phyloP scores from a whole-genome alignment of 92 coral and sea anemone genomes.

The Parazoanthus darwini region DNA sequence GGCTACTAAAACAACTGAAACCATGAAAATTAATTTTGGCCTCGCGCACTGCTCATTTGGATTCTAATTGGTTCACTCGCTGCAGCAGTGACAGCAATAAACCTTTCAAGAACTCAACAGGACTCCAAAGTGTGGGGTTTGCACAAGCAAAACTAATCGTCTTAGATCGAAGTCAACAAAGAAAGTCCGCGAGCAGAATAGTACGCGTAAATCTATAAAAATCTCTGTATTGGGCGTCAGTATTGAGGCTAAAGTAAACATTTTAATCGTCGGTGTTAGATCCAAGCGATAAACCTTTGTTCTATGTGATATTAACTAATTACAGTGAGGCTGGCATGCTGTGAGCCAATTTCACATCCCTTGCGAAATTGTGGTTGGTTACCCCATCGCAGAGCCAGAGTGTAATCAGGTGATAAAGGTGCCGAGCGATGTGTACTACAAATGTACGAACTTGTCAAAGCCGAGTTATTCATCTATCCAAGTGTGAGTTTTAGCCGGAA shows the following conservation, averaged over 20 bases:
- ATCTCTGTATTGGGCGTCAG: slow-evolving; percentile 8
- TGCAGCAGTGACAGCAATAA: background rate
- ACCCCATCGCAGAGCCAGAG: background rate
- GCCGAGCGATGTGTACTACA: background rate
- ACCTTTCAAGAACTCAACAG: slow-evolving; percentile 20
- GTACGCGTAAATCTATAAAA: slow-evolving; percentile 9
- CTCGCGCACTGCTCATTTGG: slow-evolving; percentile 39
- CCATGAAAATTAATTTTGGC: slow-evolving; percentile 35
- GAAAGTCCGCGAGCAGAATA: slow-evolving; percentile 8
- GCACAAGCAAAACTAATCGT: slow-evolving; percentile 1
- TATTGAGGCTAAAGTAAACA: slow-evolving; percentile 28
- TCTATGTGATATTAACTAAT: slow-evolving; percentile 40
- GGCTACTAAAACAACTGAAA: slow-evolving; percentile 12
- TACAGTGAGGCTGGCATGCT: slow-evolving; percentile 34
- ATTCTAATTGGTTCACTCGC: slow-evolving; percentile 20
- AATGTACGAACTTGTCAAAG: slow-evolving; percentile 4
- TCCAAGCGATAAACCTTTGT: slow-evolving; percentile 36
- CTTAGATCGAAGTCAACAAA: slow-evolving; percentile 26
- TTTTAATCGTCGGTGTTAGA: slow-evolving; percentile 28
- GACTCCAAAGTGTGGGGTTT: slow-evolving; percentile 9
- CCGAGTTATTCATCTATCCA: slow-evolving; percentile 16
- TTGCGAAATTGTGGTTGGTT: slow-evolving; percentile 10
- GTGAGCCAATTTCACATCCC: slow-evolving; percentile 38
- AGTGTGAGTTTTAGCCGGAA: slow-evolving; percentile 31
- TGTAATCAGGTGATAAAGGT: background rate